phyloP scores from a whole-genome alignment of 64 coral and sea anemone genomes.

The Pocillopora damicornis region DNA sequence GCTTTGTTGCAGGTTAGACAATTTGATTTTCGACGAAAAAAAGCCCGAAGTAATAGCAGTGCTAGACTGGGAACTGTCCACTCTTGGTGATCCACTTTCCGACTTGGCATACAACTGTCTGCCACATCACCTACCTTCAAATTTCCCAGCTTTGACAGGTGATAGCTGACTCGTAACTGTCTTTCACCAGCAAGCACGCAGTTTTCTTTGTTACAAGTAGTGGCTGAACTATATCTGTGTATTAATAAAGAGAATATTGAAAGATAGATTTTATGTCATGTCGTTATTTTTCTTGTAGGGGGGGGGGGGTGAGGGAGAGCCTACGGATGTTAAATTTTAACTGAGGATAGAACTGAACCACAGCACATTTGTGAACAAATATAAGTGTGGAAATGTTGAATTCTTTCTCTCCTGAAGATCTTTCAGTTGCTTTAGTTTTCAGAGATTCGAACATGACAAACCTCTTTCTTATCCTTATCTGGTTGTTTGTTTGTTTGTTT shows the following conservation, averaged over 20 bases:
- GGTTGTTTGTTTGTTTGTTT: neutral
- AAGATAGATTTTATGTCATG: too few species aligned
- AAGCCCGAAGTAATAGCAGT: constrained; percentile 92
- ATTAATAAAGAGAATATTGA: too few species aligned
- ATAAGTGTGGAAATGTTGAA: too few species aligned
- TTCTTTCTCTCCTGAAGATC: too few species aligned
- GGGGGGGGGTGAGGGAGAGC: too few species aligned
- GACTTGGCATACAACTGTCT: constrained; percentile 94
- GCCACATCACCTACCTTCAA: constrained; percentile 72
- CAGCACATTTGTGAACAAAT: too few species aligned
- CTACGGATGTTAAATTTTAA: too few species aligned
- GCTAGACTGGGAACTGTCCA: constrained; percentile 96
- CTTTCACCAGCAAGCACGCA: too few species aligned
- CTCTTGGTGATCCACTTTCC: constrained; percentile 86
- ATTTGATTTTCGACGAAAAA: constrained; percentile 82
- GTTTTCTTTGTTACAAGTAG: too few species aligned
- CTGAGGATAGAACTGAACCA: too few species aligned
- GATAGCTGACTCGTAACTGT: neutral
- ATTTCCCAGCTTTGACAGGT: constrained; percentile 83
- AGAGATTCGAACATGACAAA: neutral
- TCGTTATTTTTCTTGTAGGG: too few species aligned
- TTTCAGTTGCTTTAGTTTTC: neutral
- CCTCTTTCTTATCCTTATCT: neutral
- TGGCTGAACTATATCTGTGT: too few species aligned
- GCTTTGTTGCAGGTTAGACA: constrained; percentile 67